Percentiles rank a stretch among this genome's conserved stretches.
Conservation (phyloP, 2,888 invertebrate species). For the Ectemnius continuus region DNA sequence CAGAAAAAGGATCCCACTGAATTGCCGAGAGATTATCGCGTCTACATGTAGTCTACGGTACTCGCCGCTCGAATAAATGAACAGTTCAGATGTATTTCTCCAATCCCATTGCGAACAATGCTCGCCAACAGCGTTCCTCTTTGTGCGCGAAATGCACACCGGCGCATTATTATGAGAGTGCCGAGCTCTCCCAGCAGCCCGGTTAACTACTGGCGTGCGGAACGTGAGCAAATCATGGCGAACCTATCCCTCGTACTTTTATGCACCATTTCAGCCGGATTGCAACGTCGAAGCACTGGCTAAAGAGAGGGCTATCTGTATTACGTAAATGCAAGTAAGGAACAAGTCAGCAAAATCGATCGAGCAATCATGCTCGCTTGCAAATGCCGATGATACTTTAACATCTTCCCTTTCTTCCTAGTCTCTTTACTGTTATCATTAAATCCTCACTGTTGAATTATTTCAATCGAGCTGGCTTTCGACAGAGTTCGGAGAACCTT, state of each 20-base stretch:
- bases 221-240: slow-evolving; percentile 1
- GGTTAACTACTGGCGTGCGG: background rate
- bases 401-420: too few relatives aligned
- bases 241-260: background rate
- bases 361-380: too few relatives aligned
- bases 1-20: too few relatives aligned
- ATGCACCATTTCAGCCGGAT: slow-evolving; percentile 1
- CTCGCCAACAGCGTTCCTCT: background rate
- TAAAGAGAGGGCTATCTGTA: background rate
- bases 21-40: too few relatives aligned
- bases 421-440: too few relatives aligned
- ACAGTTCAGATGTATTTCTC: background rate
- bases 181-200: background rate
- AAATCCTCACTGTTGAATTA: too few relatives aligned
- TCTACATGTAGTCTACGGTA: too few relatives aligned
- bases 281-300: background rate
- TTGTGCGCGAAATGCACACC: background rate
- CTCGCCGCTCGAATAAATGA: too few relatives aligned
- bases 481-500: too few relatives aligned
- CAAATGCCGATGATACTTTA: too few relatives aligned
- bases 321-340: background rate
- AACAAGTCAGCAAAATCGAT: background rate
- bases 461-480: too few relatives aligned
- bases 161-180: background rate
- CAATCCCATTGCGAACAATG: background rate